Conservation (phyloP, 1,140 invertebrate genomes). For the Anastrepha obliqua region DNA sequence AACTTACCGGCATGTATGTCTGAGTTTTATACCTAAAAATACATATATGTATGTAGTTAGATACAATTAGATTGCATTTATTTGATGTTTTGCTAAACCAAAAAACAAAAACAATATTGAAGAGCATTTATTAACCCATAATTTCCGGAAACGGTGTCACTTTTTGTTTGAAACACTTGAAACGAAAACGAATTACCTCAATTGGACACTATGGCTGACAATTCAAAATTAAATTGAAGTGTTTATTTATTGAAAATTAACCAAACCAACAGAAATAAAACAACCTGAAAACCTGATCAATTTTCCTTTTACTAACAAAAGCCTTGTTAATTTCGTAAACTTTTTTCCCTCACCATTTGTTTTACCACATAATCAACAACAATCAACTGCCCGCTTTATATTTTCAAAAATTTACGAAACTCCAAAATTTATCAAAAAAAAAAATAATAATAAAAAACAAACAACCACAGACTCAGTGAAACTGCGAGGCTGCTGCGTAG, state of each 20-base stretch:
- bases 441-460: constrained; percentile 2
- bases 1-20: no score
- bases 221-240: constrained; percentile 45
- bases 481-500: constrained; percentile 94
- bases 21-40: no score
- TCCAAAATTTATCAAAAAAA: neutral
- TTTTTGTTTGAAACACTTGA: neutral
- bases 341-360: neutral
- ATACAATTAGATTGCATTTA: no score
- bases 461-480: constrained; percentile 89
- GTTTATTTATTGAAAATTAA: no score
- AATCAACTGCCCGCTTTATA: constrained; percentile 15
- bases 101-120: no score
- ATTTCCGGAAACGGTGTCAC: neutral
- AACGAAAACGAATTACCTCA: no score
- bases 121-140: neutral
- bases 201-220: neutral
- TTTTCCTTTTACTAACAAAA: neutral
- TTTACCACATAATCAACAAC: neutral
- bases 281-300: no score
- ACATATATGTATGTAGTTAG: no score
- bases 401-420: neutral
- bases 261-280: no score
- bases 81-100: no score
- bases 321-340: constrained; percentile 6